Evolutionary conservation across 2,888 invertebrate genomes (phyloP), one percentile per base, ranked within the genome.

Genomic region (Limulus polyphemus): DNA sequence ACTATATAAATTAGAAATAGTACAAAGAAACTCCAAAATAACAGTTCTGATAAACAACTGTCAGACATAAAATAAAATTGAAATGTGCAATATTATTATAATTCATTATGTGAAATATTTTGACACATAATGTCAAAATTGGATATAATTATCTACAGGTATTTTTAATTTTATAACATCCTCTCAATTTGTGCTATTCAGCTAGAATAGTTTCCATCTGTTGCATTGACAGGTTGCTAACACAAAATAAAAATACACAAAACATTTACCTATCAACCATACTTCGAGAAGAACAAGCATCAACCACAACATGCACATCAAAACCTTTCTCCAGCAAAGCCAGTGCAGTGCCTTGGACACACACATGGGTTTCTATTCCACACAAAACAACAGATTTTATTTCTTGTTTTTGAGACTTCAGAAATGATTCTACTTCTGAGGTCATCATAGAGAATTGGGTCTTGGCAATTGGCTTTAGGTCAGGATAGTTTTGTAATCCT

Each of bases 321-420:
- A 74, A 76, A 9, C 79, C 78, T 60, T 72, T 69, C 60, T 77
- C 76, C 59, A 80, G 71, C 10, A 82, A 74, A 70, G 80, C 79
- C 57, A 81, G 73, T 7, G 79, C 77, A 9, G 82, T 82, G 70
- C 82, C 81, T 68, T 80, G 80, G 11, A 83, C 76, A 70, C 83
- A 83, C 17, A 81, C 82, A 73, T 83, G 82, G 0, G 82, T 76
- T 75, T 83, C 80, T 64, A 81, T 79, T 16, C 80, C 80, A 68
- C 79, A 79, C 13, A 81, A 69, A 59, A 80, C 56, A 12, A 70
- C 57, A 51, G 57, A 67, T 49, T 67, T 64, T 12, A 69, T 63
- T 9, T 72, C 67, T 2, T 71, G 71, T 14, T 69, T 50, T 10
- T 65, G 67, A 7, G 71, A 71, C 57, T 74, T 72, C 67, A 81